Conservation (phyloP, 1,140 invertebrate species). For the Drosophila mojavensis region DNA sequence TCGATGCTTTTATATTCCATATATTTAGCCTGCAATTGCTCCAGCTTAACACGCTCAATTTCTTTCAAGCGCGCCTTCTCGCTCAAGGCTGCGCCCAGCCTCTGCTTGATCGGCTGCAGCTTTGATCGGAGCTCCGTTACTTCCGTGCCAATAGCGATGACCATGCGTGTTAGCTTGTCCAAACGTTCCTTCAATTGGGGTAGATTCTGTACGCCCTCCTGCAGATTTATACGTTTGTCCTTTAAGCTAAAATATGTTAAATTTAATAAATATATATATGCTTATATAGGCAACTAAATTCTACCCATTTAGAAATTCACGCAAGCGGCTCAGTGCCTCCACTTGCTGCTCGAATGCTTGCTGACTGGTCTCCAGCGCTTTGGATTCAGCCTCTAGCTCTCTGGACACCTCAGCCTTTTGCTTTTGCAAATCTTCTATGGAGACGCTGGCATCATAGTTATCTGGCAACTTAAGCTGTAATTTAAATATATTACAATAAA, state of each 20-base stretch:
- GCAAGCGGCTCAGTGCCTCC: slow-evolving; percentile 71
- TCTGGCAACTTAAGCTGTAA: slow-evolving; percentile 67
- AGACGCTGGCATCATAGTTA: slow-evolving; percentile 62
- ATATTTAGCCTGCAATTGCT: slow-evolving; percentile 67
- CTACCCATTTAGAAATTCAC: slow-evolving; percentile 62
- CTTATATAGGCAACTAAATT: background rate
- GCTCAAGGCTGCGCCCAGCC: slow-evolving; percentile 78
- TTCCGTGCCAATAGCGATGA: slow-evolving; percentile 82
- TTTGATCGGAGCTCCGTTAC: slow-evolving; percentile 77
- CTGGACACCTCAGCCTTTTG: slow-evolving; percentile 67
- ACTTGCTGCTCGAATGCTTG: slow-evolving; percentile 85
- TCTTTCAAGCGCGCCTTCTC: slow-evolving; percentile 84
- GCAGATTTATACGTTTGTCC: slow-evolving; percentile 70
- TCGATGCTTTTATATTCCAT: slow-evolving; percentile 82
- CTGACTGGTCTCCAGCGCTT: slow-evolving; percentile 85
- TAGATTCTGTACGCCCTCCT: slow-evolving; percentile 83
- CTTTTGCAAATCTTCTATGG: slow-evolving; percentile 67
- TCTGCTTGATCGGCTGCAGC: slow-evolving; percentile 82
- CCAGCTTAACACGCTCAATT: slow-evolving; percentile 72
- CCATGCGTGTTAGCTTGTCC: slow-evolving; percentile 60
- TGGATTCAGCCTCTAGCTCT: slow-evolving; percentile 63
- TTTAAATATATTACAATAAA: background rate
- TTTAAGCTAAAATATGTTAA: slow-evolving; percentile 51
- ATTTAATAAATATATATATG: background rate
- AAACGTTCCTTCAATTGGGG: slow-evolving; percentile 76